These are phyloP conservation scores for Delia radicum DNA, from an alignment of 1,140 invertebrate species.

Conservation along the genomic window DNA sequence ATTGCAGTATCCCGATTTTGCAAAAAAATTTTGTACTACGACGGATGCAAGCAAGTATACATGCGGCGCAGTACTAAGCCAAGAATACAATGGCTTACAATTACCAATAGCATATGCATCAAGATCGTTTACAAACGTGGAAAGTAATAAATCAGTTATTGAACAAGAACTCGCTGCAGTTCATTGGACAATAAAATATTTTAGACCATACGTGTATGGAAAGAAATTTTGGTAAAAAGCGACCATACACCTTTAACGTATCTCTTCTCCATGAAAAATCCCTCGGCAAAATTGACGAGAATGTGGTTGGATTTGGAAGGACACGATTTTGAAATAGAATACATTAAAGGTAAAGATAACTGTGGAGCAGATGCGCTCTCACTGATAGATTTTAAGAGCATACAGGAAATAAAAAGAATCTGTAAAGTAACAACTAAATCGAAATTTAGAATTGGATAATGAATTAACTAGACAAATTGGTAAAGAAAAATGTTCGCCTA, in stretches of 20 bases:
- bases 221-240: slow-evolving; percentile 55
- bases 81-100: slow-evolving; percentile 26
- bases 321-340: slow-evolving; percentile 30
- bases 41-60: background rate
- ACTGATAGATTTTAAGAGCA: slow-evolving; percentile 9
- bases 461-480: background rate
- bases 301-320: slow-evolving; percentile 16
- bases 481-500: background rate
- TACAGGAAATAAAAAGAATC: background rate
- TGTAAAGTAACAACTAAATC: background rate
- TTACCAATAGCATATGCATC: background rate
- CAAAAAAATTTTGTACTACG: background rate
- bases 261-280: slow-evolving; percentile 45
- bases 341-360: slow-evolving; percentile 43
- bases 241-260: slow-evolving; percentile 58
- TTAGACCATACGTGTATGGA: slow-evolving; percentile 55
- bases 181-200: slow-evolving; percentile 55
- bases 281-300: slow-evolving; percentile 38
- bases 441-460: background rate
- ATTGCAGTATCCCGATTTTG: background rate
- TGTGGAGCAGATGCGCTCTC: slow-evolving; percentile 43
- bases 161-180: background rate
- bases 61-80: slow-evolving; percentile 9
- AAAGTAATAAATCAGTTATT: slow-evolving; percentile 5
- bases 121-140: background rate